Base-by-base conservation (phyloP, 2,797 vertebrate genomes). In the Prunella strophiata region DNA sequence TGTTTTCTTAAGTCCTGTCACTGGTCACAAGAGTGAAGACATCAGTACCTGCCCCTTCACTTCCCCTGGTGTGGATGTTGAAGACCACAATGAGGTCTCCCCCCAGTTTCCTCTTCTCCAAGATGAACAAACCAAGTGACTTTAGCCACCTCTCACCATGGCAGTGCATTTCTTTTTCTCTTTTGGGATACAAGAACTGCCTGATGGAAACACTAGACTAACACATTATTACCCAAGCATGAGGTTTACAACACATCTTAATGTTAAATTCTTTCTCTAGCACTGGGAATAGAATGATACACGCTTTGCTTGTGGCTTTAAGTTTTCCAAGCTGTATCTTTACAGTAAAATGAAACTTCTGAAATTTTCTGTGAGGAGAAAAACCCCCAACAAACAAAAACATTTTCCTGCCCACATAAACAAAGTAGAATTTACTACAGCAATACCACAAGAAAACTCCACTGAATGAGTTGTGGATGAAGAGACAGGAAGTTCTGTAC, bases 21-120 rank as follows among this genome's bases (percentile, higher is more conserved):
- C 34, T 26, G 17, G 11, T 62, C 42, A 55, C 26, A 21, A 16
- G 42, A 62, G 21, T 8, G 40, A 77, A 55, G 42, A 48, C 20
- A 77, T 34, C 16, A 62, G 30, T 5, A 34, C 21, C 34, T 32
- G 30, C 7, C 26, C 48, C 21, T 62, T 61, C 26, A 15, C 10
- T 40, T 61, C 34, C 9, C 29, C 25, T 30, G 1, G 0, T 12
- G 48, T 19, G 26, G 11, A 42, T 36, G 11, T 3, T 32, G 30
- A 71, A 63, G 42, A 21, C 5, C 2, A 1, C 17, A 22, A 18
- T 27, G 10, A 71, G 26, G 17, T 48, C 18, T 22, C 21, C 48
- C 21, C 34, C 70, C 65, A 55, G 34, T 32, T 12, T 27, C 40
- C 48, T 36, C 25, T 59, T 13, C 57, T 50, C n/a, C 57, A 77